These are phyloP conservation scores for Euura lappo DNA, from an alignment of 1,140 invertebrate genomes.

Conservation along the genomic window DNA sequence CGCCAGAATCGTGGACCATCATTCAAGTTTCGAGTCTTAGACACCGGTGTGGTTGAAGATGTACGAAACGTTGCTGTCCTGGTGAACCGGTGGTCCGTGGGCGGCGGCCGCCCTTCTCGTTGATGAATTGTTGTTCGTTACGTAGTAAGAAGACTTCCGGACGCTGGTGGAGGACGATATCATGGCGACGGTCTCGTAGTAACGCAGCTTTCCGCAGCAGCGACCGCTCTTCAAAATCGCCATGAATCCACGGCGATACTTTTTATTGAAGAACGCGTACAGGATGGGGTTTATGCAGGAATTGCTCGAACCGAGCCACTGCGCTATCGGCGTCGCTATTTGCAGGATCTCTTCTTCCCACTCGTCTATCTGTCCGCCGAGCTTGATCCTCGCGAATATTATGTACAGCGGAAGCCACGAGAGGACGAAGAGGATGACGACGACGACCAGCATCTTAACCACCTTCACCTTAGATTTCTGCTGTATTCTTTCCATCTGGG, in stretches of 20 bases:
- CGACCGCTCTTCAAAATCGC: constrained; percentile 84
- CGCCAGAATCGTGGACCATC: background rate
- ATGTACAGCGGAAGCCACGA: constrained; percentile 95
- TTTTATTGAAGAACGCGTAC: constrained; percentile 98
- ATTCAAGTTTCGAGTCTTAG: constrained; percentile 37
- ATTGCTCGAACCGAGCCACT: constrained; percentile 96
- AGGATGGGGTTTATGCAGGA: constrained; percentile 97
- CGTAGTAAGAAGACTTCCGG: constrained; percentile 82
- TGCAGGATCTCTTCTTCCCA: constrained; percentile 82
- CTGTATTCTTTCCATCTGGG: constrained; percentile 88
- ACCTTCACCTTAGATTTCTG: constrained; percentile 94
- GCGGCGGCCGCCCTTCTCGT: constrained; percentile 62
- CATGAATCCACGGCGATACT: constrained; percentile 91
- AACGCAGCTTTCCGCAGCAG: constrained; percentile 82
- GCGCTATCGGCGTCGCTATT: constrained; percentile 87
- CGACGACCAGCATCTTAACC: constrained; percentile 95
- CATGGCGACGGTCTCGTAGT: constrained; percentile 83
- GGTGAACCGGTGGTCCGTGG: constrained; percentile 66
- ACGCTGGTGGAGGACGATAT: constrained; percentile 84
- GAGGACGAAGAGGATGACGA: constrained; percentile 92
- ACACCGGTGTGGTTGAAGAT: constrained; percentile 70
- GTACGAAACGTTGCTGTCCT: constrained; percentile 77
- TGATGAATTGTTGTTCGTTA: constrained; percentile 66
- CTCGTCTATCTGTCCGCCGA: constrained; percentile 72
- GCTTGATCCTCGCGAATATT: constrained; percentile 86